Conservation (phyloP, 2,888 invertebrate species). For the Dryadula phaetusa region DNA sequence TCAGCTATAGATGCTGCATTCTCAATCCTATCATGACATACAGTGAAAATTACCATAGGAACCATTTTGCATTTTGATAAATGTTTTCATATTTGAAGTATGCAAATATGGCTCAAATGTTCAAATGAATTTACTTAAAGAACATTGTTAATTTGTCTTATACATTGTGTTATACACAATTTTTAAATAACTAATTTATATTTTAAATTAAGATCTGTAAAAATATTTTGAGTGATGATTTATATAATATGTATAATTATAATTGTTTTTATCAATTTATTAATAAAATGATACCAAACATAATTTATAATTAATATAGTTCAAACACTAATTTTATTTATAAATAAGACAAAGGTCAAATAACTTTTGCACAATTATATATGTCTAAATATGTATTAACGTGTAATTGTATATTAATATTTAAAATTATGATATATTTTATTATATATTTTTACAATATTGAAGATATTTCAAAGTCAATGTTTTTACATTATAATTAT, state of each 20-base stretch:
- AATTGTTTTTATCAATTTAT: conserved; percentile 6
- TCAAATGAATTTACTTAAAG: conserved; percentile 35
- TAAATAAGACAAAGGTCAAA: conserved; percentile 2
- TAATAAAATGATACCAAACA: neutral
- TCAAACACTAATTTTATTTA: conserved; percentile 11
- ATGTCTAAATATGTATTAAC: neutral
- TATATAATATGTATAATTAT: neutral
- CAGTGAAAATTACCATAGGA: conserved; percentile 10
- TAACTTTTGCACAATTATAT: neutral
- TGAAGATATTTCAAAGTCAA: neutral
- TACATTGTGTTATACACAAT: conserved; percentile 15
- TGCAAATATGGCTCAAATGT: conserved; percentile 41
- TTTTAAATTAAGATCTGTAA: conserved; percentile 4
- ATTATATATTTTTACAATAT: neutral
- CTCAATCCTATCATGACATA: conserved; percentile 28
- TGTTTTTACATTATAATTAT: neutral
- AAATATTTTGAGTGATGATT: conserved; percentile 4
- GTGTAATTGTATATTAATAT: neutral
- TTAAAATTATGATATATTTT: neutral
- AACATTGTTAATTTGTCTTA: conserved; percentile 27
- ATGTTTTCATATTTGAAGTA: conserved; percentile 18
- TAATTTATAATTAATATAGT: neutral
- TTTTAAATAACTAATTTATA: conserved; percentile 23
- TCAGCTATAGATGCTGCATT: conserved; percentile 4
- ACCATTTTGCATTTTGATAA: conserved; percentile 14